Percentiles rank a stretch among this genome's conserved stretches.
These are phyloP conservation scores for Seladonia tumulorum DNA, from an alignment of 2,888 invertebrate species.

Conservation along the genomic window DNA sequence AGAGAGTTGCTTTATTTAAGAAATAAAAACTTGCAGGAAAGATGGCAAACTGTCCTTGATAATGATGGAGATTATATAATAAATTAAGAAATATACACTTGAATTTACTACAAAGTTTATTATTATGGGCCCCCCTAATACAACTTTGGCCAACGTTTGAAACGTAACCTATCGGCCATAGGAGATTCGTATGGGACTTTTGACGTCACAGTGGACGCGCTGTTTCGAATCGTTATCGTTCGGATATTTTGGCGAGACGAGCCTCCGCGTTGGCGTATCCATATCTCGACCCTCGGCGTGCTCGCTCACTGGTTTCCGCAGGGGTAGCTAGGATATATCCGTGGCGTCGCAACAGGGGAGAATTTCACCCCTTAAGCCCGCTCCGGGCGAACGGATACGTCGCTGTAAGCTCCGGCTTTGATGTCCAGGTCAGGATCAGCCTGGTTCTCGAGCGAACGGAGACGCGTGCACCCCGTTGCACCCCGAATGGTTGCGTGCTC, in stretches of 20 bases:
- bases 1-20: no score
- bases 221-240: not conserved
- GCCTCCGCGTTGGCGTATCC: conserved; percentile 17
- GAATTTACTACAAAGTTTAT: no score
- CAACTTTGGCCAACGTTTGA: no score
- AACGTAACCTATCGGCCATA: no score
- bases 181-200: no score
- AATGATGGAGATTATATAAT: no score
- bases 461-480: conserved; percentile 61
- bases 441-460: conserved; percentile 61
- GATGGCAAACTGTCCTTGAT: no score
- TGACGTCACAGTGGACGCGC: no score
- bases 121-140: no score
- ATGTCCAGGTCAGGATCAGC: conserved; percentile 75
- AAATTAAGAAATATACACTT: no score
- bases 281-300: conserved; percentile 29
- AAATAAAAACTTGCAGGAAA: no score
- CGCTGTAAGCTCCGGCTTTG: conserved; percentile 75
- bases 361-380: conserved; percentile 68
- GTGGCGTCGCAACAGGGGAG: conserved; percentile 55
- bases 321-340: conserved; percentile 65
- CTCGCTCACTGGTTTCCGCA: conserved; percentile 43
- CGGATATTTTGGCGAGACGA: conserved; percentile 17
- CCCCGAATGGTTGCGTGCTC: conserved; percentile 49
- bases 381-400: conserved; percentile 63